Evolutionary conservation across 2,797 vertebrate genomes (phyloP), one percentile per base, ranked within the genome.

Genomic region (Cottoperca gobio): DNA sequence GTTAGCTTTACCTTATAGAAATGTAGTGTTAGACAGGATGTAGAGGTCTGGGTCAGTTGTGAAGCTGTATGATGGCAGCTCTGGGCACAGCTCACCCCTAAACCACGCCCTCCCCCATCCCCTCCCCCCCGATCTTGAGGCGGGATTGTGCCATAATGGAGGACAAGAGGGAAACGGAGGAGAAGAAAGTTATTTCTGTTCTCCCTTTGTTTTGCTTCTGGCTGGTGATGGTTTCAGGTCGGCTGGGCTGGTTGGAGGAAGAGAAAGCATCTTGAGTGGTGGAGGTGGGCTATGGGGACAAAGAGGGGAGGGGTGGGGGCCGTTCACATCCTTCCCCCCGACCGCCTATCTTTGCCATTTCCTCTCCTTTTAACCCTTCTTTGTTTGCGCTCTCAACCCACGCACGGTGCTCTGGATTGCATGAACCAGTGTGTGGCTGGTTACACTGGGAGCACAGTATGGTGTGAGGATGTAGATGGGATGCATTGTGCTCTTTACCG

Each of bases 1-100:
- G 70, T 87, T 91, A 93, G 90, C 89, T 80, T 92, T 88, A 89
- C 76, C 74, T 83, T 81, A 72, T 89, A 91, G 81, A 87, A 82
- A 88, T 21, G 9, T 86, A 76, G 70, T 75, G 67, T 76, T 82
- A 85, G 79, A 70, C 42, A 37, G 64, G 49, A 77, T 64, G 24
- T 72, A 81, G 73, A 84, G 60, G 57, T 70, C 52, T 61, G 40
- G 74, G 31, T 82, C 46, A 12, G 39, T 39, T 70, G n/a, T 35
- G 21, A 64, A 90, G 81, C 69, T 60, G 64, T 54, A 33, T 40
- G 64, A 48, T 50, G 62, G 62, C 66, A 68, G 71, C 73, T 78
- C 53, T 57, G 40, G 64, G 46, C 35, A n/a, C 21, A 37, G 59
- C 59, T 60, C 49, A 52, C 55, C 40, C 53, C 48, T 48, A 53